Base-by-base conservation (phyloP, 2,113 vertebrate genomes). In the Todiramphus saurophagus region DNA sequence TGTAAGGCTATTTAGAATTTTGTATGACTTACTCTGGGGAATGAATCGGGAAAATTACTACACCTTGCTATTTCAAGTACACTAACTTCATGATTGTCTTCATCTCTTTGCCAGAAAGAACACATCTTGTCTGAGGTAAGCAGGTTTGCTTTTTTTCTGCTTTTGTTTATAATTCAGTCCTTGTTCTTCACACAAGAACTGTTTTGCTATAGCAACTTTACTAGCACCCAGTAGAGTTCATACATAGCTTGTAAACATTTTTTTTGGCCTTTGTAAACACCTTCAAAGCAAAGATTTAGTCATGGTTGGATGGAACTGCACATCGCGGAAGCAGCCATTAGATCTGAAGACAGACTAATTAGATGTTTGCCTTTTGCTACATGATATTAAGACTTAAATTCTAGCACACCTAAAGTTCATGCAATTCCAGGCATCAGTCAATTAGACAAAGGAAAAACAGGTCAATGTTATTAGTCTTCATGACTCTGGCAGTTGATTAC, bases 401-500 rank as follows among this genome's bases (percentile, higher is more conserved):
- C 82, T 95, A 96, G 82, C 93, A 96, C 81, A 96, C 43, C 69
- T 96, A 94, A 97, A 94, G 95, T 97, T 98, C 96, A 90, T 97
- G 77, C 89, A 97, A 83, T 97, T 96, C 51, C 44, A 97, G 85
- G 67, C 87, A 96, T 97, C 92, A 95, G 93, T 97, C 96, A 97
- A 89, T 97, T 97, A 95, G 63, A 95, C 66, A 75, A 87, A 96
- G 79, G 73, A 92, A 97, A 97, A 96, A 79, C 90, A 97, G 95
- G 93, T 97, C 96, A 97, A 96, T 97, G 97, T 98, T 97, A 87
- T 97, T 97, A 96, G 85, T 91, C 83, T 96, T 35, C 48, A 63
- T 96, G 94, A 96, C 79, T 96, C 72, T 88, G 95, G 50, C 92
- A 95, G 97, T 97, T 98, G 97, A 98, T 98, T 97, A 97, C 68